phyloP scores from a whole-genome alignment of 2,888 invertebrate species.

The Drepana falcataria region DNA sequence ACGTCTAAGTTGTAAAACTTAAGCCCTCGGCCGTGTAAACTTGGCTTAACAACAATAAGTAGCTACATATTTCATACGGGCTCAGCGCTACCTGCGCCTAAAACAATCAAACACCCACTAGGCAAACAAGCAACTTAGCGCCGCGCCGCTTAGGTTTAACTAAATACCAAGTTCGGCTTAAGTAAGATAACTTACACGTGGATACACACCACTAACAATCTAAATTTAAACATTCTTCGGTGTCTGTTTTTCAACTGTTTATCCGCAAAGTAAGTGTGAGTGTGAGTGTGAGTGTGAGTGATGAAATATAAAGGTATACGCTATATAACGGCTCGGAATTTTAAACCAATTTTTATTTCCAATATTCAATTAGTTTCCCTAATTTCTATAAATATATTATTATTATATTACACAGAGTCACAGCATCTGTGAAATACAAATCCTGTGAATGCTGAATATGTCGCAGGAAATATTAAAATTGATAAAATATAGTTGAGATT shows the following conservation, averaged over 20 bases:
- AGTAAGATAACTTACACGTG: constrained; percentile 62
- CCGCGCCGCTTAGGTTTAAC: constrained; percentile 61
- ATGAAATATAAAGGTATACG: too few species aligned
- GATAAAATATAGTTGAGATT: too few species aligned
- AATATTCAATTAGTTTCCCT: too few species aligned
- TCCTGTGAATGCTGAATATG: too few species aligned
- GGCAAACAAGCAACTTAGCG: constrained; percentile 46
- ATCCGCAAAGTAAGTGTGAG: background rate
- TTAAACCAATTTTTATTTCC: too few species aligned
- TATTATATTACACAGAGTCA: too few species aligned
- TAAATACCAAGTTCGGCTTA: constrained; percentile 71
- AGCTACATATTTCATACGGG: constrained; percentile 71
- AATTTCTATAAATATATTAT: too few species aligned
- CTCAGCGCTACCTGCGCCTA: constrained; percentile 69
- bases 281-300: background rate
- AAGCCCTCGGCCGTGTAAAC: constrained; percentile 51
- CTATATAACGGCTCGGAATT: too few species aligned
- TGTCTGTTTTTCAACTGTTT: background rate
- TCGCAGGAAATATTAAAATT: too few species aligned
- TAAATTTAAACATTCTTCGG: constrained; percentile 1
- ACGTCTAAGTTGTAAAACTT: constrained; percentile 66
- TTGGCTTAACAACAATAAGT: constrained; percentile 67
- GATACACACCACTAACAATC: constrained; percentile 18
- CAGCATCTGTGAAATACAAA: too few species aligned
- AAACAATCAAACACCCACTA: constrained; percentile 72